A percentile compares a stretch with the other conserved stretches of the same genome.
Conservation (phyloP, 2,113 vertebrate species). For the Callipepla squamata region DNA sequence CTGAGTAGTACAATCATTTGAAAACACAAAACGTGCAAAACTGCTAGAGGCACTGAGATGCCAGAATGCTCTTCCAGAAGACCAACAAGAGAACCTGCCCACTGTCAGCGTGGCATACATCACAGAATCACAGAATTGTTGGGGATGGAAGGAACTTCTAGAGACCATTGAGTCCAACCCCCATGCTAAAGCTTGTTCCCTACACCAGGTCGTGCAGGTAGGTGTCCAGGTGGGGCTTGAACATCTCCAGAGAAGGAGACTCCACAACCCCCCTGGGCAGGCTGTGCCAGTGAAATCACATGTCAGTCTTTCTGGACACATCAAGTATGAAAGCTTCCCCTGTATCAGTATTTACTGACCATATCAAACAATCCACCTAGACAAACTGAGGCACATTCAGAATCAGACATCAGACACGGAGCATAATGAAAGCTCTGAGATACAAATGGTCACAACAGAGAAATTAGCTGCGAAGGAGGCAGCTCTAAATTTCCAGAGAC, state of each 20-base stretch:
- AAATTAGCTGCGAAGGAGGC: not conserved
- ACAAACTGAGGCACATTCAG: not conserved
- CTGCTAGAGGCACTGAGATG: accelerated
- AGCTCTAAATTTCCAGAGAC: not conserved
- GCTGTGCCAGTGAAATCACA: not conserved
- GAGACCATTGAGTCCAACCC: no score
- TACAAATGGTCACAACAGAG: not conserved
- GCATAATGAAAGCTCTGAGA: not conserved
- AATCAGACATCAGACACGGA: not conserved
- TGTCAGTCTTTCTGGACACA: not conserved
- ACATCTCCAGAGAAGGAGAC: no score
- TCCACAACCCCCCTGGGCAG: no score
- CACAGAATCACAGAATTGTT: no score
- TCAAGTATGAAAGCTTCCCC: not conserved
- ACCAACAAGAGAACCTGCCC: accelerated
- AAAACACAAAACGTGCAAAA: not conserved
- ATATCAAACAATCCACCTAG: not conserved
- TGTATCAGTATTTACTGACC: not conserved
- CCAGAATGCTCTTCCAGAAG: not conserved
- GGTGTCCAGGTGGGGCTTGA: no score
- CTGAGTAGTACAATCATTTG: not conserved
- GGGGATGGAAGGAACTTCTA: no score
- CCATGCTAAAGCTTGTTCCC: no score
- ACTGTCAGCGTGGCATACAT: not conserved
- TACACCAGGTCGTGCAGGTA: no score